Conservation (phyloP, 2,797 vertebrate genomes). For the Cuculus canorus region DNA sequence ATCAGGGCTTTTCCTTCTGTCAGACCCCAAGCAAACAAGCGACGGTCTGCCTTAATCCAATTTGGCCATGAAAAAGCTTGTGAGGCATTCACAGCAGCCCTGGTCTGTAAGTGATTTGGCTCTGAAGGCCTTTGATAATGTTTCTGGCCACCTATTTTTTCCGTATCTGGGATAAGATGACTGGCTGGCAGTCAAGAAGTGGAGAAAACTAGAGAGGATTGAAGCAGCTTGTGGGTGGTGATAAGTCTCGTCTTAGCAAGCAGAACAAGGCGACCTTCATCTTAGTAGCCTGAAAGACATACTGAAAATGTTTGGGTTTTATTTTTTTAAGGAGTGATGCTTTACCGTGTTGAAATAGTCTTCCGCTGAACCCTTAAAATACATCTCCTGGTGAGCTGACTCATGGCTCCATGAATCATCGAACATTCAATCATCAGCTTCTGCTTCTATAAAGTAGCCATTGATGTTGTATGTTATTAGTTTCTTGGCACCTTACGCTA, state of each 20-base stretch:
- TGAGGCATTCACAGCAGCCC: neutral
- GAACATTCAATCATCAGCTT: neutral
- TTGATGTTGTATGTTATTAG: constrained; percentile 27
- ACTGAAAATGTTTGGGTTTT: neutral
- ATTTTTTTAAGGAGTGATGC: neutral
- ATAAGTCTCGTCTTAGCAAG: neutral
- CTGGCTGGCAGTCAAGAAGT: neutral
- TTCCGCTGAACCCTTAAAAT: neutral
- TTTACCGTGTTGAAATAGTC: neutral
- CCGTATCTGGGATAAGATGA: neutral
- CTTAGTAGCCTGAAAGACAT: neutral
- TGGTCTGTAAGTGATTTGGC: neutral
- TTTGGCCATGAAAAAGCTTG: neutral
- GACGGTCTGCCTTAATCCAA: neutral
- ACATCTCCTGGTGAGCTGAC: neutral
- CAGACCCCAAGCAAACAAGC: neutral
- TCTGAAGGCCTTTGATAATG: neutral
- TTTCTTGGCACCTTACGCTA: constrained; percentile 33
- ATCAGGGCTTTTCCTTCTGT: constrained; percentile 24
- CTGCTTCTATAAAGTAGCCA: neutral
- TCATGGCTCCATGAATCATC: neutral
- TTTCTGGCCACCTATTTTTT: neutral
- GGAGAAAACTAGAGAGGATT: neutral
- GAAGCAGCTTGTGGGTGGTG: neutral
- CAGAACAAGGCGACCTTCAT: constrained; percentile 35